Evolutionary conservation across 2,797 vertebrate species (phyloP).

Genomic region (Pterois miles): DNA sequence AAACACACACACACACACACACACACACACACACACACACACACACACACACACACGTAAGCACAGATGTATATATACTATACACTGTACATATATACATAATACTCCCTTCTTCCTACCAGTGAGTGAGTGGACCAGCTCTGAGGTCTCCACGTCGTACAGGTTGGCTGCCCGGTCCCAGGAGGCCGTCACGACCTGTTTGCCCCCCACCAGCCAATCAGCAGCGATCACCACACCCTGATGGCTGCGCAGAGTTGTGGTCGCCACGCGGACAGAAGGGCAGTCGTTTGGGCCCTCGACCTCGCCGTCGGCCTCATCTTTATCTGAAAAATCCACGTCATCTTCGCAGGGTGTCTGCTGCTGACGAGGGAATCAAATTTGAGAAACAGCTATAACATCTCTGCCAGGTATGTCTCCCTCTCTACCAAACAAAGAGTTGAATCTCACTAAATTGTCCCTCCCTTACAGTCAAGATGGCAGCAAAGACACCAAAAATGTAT

Average conservation of each 20-base stretch:
- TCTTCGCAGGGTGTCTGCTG: constrained; percentile 92
- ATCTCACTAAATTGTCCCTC: too few species aligned
- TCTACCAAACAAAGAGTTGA: background rate
- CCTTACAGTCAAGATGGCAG: too few species aligned
- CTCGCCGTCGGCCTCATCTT: constrained; percentile 93
- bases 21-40: background rate
- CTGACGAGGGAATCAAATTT: background rate
- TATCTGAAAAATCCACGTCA: constrained; percentile 96
- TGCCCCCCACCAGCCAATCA: constrained; percentile 97
- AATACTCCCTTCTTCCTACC: constrained; percentile 73
- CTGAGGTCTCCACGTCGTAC: constrained; percentile 96
- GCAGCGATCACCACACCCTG: constrained; percentile 98
- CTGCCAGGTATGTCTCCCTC: background rate
- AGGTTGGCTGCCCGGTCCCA: constrained; percentile 98
- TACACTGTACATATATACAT: too few species aligned
- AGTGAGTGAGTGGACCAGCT: constrained; percentile 96
- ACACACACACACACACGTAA: constrained; percentile 11
- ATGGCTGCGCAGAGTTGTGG: constrained; percentile 94
- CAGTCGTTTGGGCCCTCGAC: constrained; percentile 91
- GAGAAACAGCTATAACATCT: background rate
- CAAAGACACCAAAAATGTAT: too few species aligned
- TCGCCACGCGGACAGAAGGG: constrained; percentile 88
- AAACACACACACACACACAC: constrained; percentile 15
- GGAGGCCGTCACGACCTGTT: constrained; percentile 95
- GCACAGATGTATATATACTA: too few species aligned